phyloP scores from a whole-genome alignment of 1,140 invertebrate species.

The Papilio polyxenes region DNA sequence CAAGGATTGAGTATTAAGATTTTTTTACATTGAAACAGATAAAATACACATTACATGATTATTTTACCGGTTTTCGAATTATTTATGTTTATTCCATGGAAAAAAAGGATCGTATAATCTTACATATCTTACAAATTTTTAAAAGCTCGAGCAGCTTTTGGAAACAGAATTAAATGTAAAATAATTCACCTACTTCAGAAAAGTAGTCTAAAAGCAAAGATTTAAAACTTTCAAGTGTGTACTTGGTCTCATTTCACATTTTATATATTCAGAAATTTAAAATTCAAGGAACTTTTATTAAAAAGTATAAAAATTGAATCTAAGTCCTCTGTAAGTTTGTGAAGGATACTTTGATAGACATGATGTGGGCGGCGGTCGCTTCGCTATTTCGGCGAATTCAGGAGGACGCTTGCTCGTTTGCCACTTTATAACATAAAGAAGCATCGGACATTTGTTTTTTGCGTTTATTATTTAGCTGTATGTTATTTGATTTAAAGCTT shows the following conservation, averaged over 20 bases:
- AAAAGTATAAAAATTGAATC: conserved; percentile 6
- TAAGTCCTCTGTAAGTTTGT: neutral
- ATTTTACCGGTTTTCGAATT: neutral
- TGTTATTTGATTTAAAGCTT: neutral
- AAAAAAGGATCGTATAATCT: neutral
- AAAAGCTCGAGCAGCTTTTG: conserved; percentile 1
- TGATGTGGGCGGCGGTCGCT: neutral
- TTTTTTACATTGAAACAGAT: no score
- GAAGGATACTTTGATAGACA: neutral
- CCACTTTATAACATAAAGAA: neutral
- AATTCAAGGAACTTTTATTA: conserved; percentile 19
- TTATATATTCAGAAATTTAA: conserved; percentile 24
- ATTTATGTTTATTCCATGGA: neutral
- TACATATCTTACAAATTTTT: neutral
- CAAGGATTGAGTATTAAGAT: no score
- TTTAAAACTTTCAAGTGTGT: conserved; percentile 18
- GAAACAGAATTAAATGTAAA: conserved; percentile 15
- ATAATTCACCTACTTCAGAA: conserved; percentile 4
- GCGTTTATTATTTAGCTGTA: neutral
- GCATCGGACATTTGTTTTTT: no score
- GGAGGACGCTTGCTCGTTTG: no score
- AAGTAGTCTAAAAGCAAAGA: conserved; percentile 2
- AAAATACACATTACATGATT: neutral
- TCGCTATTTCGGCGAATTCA: no score
- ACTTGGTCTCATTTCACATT: neutral